Percentiles rank a stretch among this genome's conserved stretches.
phyloP scores from a whole-genome alignment of 37 sponge, comb jelly and placozoan genomes.

The Chondrilla cf. caribensis region DNA sequence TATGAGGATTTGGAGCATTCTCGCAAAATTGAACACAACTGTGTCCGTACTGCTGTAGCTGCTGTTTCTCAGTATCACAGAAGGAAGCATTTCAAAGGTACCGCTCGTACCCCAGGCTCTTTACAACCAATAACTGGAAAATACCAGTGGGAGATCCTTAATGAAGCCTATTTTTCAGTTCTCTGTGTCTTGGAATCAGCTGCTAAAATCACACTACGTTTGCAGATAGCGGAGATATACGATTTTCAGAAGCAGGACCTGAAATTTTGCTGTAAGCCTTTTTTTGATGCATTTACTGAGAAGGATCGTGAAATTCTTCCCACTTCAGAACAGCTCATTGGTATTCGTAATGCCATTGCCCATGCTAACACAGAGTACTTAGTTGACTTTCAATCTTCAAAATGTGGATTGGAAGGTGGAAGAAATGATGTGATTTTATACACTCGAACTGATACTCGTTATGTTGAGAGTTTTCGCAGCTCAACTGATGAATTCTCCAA shows the following conservation, averaged over 20 bases:
- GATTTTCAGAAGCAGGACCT: too few species aligned
- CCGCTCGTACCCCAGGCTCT: background rate
- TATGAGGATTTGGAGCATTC: too few species aligned
- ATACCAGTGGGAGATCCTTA: background rate
- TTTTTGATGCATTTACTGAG: too few species aligned
- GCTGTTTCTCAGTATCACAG: background rate
- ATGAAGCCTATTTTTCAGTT: background rate
- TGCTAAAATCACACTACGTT: background rate
- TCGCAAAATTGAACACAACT: background rate
- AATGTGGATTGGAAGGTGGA: too few species aligned
- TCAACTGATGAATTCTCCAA: too few species aligned
- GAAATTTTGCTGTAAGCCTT: too few species aligned
- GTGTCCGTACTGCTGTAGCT: background rate
- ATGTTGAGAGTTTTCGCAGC: too few species aligned
- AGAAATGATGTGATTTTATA: too few species aligned
- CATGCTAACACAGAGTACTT: background rate
- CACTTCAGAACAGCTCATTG: background rate
- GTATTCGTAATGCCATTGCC: background rate
- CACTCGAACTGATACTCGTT: too few species aligned
- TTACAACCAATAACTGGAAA: background rate
- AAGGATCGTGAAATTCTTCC: background rate
- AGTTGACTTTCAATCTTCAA: background rate
- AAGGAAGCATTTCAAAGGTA: too few species aligned
- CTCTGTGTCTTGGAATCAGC: background rate
- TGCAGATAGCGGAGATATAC: too few species aligned